Evolutionary conservation across 2,888 invertebrate genomes (phyloP).

Genomic region (Phania funesta): DNA sequence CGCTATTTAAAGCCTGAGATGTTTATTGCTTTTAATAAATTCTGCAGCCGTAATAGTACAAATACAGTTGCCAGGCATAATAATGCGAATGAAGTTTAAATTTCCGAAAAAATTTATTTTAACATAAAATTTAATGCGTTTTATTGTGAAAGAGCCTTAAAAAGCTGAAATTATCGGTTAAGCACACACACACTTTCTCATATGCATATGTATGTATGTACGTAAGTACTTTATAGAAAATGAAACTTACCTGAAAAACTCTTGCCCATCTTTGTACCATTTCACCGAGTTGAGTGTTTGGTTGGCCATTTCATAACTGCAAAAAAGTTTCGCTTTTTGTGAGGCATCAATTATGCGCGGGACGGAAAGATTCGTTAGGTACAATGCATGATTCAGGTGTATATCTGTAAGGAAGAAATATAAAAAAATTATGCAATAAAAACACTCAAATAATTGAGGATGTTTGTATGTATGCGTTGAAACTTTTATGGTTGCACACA

Average conservation of each 20-base stretch:
- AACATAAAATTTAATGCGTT: too few relatives aligned
- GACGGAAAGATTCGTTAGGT: conserved; percentile 79
- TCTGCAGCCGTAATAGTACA: too few relatives aligned
- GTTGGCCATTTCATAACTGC: conserved; percentile 80
- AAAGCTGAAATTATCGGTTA: too few relatives aligned
- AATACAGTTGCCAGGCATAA: too few relatives aligned
- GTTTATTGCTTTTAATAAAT: too few relatives aligned
- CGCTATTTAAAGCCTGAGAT: too few relatives aligned
- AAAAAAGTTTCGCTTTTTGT: conserved; percentile 79
- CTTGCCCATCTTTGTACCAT: conserved; percentile 80
- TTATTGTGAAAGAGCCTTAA: too few relatives aligned
- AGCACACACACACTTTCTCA: too few relatives aligned
- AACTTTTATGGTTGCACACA: not conserved
- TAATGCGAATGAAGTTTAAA: too few relatives aligned
- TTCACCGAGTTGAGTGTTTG: conserved; percentile 80
- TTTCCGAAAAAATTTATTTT: too few relatives aligned
- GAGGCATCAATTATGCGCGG: conserved; percentile 80
- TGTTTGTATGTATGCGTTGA: not conserved
- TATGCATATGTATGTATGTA: too few relatives aligned
- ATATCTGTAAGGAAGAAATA: conserved; percentile 72
- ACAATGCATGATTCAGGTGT: conserved; percentile 76
- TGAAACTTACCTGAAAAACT: conserved; percentile 79
- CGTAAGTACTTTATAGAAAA: not conserved
- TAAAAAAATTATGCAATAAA: conserved; percentile 43
- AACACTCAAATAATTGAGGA: not conserved